phyloP scores from a whole-genome alignment of 2,888 invertebrate species.

The Pilophorus perplexus region DNA sequence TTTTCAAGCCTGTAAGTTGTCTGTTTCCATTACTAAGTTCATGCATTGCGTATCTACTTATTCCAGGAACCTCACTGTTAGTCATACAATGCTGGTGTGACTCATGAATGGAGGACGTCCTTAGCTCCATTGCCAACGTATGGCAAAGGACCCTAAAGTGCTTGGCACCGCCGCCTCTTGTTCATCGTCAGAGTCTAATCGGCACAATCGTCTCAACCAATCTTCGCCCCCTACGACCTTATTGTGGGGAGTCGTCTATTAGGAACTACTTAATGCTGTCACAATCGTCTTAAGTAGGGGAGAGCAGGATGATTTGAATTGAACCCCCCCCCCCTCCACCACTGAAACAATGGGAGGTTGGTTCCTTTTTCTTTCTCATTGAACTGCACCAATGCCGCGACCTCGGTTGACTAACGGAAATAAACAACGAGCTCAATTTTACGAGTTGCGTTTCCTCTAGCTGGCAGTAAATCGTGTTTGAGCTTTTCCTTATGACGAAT shows the following conservation, averaged over 20 bases:
- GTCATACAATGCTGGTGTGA: too few species aligned
- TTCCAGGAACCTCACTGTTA: too few species aligned
- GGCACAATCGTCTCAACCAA: background rate
- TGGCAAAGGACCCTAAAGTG: too few species aligned
- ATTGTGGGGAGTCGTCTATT: slow-evolving; percentile 11
- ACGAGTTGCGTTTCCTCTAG: too few species aligned
- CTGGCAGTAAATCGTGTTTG: too few species aligned
- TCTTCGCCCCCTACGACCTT: background rate
- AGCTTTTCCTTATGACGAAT: too few species aligned
- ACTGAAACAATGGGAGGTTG: slow-evolving; percentile 20
- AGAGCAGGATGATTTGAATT: slow-evolving; percentile 9
- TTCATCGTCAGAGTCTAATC: background rate
- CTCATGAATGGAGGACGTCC: too few species aligned
- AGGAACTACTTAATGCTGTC: background rate
- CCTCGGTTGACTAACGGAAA: slow-evolving; percentile 23
- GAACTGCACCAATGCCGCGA: slow-evolving; percentile 17
- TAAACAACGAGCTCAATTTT: background rate
- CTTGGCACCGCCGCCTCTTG: too few species aligned
- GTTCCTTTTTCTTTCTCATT: slow-evolving; percentile 26
- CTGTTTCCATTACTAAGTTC: background rate
- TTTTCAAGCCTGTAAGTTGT: too few species aligned
- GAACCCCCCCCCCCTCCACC: background rate
- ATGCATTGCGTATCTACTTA: background rate
- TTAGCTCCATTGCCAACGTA: too few species aligned
- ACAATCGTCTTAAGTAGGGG: slow-evolving; percentile 21